A percentile compares a stretch with the other conserved stretches of the same genome.
Conservation (phyloP, 2,113 vertebrate species). For the Scophthalmus maximus region DNA sequence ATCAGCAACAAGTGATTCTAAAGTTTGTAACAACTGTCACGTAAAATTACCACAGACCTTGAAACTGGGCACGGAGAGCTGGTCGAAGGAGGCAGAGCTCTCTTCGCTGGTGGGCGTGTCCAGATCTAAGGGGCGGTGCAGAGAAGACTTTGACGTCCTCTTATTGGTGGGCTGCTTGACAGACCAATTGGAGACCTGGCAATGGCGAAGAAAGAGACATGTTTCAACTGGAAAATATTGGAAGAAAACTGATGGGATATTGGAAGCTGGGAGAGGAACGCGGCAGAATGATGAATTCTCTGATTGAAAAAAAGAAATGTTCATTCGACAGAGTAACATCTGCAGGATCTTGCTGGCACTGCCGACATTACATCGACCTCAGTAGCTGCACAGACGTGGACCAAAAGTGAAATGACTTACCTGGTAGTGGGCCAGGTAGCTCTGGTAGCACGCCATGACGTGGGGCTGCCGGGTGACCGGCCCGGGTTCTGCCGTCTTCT, state of each 20-base stretch:
- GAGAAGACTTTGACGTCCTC: conserved; percentile 95
- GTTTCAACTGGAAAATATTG: not conserved
- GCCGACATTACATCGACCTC: not conserved
- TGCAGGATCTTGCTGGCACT: not conserved
- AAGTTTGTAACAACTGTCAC: not conserved
- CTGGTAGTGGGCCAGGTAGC: conserved; percentile 94
- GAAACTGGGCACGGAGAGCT: conserved; percentile 92
- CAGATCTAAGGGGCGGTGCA: conserved; percentile 95
- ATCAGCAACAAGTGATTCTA: not conserved
- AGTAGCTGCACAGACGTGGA: not conserved
- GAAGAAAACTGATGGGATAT: not conserved
- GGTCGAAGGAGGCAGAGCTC: conserved; percentile 91
- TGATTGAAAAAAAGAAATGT: not conserved
- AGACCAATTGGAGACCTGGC: conserved; percentile 94
- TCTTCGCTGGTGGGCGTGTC: conserved; percentile 97
- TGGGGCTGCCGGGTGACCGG: conserved; percentile 90
- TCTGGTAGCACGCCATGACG: conserved; percentile 94
- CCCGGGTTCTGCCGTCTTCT: conserved; percentile 86
- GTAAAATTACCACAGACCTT: conserved; percentile 80
- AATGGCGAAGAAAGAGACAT: not conserved
- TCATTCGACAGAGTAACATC: not conserved
- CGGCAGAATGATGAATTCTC: not conserved
- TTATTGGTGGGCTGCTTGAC: conserved; percentile 96
- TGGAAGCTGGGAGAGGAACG: no score
- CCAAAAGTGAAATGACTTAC: conserved; percentile 3